phyloP scores from a whole-genome alignment of 2,888 invertebrate species.

The Thyatira batis region DNA sequence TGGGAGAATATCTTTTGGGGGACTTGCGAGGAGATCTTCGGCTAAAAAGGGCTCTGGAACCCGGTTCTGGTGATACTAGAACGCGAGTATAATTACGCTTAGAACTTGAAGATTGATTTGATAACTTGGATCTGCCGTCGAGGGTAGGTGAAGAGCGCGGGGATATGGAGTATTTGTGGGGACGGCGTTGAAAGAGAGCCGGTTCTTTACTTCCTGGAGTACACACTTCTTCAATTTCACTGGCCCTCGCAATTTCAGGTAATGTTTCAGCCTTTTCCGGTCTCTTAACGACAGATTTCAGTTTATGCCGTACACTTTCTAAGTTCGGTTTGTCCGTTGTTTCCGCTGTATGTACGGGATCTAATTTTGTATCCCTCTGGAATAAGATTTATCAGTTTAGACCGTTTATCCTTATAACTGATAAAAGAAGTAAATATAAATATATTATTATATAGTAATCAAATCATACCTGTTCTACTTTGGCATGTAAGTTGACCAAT shows the following conservation, averaged over 20 bases:
- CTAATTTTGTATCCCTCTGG: slow-evolving; percentile 55
- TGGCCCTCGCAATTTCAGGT: slow-evolving; percentile 65
- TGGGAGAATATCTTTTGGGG: slow-evolving; percentile 47
- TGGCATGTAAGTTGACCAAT: slow-evolving; percentile 84
- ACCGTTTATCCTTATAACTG: neutral
- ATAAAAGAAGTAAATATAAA: slow-evolving; percentile 5
- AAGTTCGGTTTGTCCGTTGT: slow-evolving; percentile 46
- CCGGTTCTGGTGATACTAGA: slow-evolving; percentile 64
- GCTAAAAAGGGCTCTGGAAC: slow-evolving; percentile 48
- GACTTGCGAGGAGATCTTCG: slow-evolving; percentile 54
- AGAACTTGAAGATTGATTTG: slow-evolving; percentile 19
- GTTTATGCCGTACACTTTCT: slow-evolving; percentile 59
- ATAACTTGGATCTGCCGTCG: slow-evolving; percentile 20
- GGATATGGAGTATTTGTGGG: slow-evolving; percentile 45
- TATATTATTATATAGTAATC: slow-evolving; percentile 6
- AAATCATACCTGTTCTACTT: slow-evolving; percentile 83
- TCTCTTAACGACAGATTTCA: slow-evolving; percentile 53
- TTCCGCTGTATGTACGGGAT: slow-evolving; percentile 23
- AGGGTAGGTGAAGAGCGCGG: slow-evolving; percentile 20
- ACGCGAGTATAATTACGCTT: slow-evolving; percentile 66
- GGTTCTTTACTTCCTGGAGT: slow-evolving; percentile 69
- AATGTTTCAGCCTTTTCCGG: slow-evolving; percentile 51
- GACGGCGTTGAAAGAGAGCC: slow-evolving; percentile 70
- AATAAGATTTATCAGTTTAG: slow-evolving; percentile 28
- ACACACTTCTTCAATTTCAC: slow-evolving; percentile 55